A percentile compares a stretch with the other conserved stretches of the same genome.
These are phyloP conservation scores for Ameiurus melas DNA, from an alignment of 2,113 vertebrate genomes.

Conservation along the genomic window DNA sequence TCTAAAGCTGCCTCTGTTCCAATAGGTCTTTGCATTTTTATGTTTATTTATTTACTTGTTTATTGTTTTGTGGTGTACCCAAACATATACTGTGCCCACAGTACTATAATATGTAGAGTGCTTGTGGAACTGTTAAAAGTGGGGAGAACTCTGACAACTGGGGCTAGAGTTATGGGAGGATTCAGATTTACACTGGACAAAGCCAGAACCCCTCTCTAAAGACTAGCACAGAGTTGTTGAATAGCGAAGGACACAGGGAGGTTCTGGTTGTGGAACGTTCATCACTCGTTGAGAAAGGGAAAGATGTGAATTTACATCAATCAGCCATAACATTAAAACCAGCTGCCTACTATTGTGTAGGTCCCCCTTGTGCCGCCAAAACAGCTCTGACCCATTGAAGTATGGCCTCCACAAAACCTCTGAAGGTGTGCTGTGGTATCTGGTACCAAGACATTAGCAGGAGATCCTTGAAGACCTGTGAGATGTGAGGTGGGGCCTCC, in stretches of 20 bases:
- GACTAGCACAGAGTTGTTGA: neutral
- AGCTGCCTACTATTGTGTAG: no score
- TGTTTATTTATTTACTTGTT: neutral
- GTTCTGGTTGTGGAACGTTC: neutral
- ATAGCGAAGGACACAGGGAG: no score
- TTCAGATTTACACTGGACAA: neutral
- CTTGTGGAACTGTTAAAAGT: neutral
- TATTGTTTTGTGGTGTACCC: constrained; percentile 47
- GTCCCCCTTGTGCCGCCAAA: no score
- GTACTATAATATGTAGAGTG: neutral
- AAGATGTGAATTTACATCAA: neutral
- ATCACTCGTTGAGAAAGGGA: neutral
- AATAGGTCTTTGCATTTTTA: constrained; percentile 67
- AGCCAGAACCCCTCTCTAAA: neutral
- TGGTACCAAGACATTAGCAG: no score
- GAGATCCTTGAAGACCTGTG: no score
- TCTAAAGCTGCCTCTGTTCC: constrained; percentile 59
- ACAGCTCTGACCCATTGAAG: no score
- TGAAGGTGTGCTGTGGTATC: no score
- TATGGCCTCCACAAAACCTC: no score
- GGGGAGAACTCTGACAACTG: neutral
- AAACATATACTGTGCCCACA: neutral
- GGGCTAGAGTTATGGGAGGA: neutral
- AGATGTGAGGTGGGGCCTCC: no score
- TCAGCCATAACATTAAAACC: no score